Evolutionary conservation across 2,113 vertebrate species (phyloP).

Genomic region (Agapornis roseicollis): DNA sequence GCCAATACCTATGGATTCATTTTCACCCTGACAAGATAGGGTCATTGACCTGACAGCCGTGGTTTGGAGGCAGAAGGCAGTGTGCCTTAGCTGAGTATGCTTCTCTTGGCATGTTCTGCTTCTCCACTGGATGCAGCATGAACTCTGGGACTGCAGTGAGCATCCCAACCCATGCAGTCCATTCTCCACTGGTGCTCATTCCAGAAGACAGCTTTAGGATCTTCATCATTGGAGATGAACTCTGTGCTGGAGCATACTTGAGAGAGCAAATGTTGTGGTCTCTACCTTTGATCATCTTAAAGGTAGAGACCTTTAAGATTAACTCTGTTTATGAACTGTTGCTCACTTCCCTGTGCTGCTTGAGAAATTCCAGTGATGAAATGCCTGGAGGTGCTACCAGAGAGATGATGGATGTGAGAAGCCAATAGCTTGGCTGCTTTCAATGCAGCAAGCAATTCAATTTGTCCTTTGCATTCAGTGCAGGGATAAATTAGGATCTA

Average conservation of each 20-base stretch:
- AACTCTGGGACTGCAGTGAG: rapidly evolving
- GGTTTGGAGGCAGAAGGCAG: background rate
- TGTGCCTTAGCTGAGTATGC: background rate
- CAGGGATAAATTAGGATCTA: background rate
- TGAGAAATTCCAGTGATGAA: background rate
- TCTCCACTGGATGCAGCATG: background rate
- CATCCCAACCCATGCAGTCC: background rate
- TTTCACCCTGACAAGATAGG: background rate
- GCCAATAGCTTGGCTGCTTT: background rate
- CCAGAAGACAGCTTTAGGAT: background rate
- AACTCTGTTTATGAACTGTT: background rate
- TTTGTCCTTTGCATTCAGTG: background rate
- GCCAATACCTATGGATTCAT: rapidly evolving
- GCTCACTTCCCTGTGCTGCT: background rate
- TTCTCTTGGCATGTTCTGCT: background rate
- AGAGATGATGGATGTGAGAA: background rate
- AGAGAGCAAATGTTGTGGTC: background rate
- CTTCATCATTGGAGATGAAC: background rate
- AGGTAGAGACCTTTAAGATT: background rate
- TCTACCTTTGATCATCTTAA: background rate
- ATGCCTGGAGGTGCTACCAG: background rate
- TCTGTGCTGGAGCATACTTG: background rate
- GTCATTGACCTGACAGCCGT: background rate
- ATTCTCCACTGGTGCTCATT: background rate
- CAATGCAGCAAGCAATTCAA: background rate